Evolutionary conservation across 53 echinoderm and acorn worm species (phyloP).

Genomic region (Actinopyga echinites): DNA sequence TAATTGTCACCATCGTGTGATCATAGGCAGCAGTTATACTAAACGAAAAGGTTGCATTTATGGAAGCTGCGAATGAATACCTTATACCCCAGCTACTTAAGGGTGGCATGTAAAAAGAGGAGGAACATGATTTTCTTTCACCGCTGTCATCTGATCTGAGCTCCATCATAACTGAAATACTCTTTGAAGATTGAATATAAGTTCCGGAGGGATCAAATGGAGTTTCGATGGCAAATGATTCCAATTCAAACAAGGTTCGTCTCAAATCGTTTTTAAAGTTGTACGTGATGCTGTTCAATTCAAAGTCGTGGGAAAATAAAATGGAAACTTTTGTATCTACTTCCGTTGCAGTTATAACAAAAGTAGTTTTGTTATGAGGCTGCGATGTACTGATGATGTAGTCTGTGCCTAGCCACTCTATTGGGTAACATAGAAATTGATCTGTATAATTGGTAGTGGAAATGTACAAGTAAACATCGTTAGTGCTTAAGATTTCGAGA

Average conservation of each 20-base stretch:
- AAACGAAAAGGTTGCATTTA: no score
- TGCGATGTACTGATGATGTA: neutral
- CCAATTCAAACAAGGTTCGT: neutral
- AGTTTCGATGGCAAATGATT: neutral
- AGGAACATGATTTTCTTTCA: no score
- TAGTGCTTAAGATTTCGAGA: neutral
- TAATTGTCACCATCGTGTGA: no score
- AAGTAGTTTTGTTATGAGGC: neutral
- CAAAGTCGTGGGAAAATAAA: neutral
- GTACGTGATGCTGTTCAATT: neutral
- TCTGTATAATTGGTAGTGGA: neutral
- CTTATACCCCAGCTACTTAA: no score
- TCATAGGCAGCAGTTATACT: no score
- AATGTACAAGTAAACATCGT: neutral
- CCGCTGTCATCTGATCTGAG: neutral
- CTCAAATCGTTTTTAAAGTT: neutral
- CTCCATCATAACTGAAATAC: neutral
- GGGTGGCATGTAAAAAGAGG: no score
- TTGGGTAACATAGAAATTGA: neutral
- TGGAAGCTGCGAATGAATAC: no score
- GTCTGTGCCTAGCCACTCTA: neutral
- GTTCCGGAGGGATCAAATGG: conserved; percentile 16
- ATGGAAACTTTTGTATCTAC: neutral
- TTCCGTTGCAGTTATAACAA: neutral
- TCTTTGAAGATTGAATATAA: neutral